Conservation (phyloP, 37 sponge, comb jelly and placozoan genomes). For the Sycon ciliatum region DNA sequence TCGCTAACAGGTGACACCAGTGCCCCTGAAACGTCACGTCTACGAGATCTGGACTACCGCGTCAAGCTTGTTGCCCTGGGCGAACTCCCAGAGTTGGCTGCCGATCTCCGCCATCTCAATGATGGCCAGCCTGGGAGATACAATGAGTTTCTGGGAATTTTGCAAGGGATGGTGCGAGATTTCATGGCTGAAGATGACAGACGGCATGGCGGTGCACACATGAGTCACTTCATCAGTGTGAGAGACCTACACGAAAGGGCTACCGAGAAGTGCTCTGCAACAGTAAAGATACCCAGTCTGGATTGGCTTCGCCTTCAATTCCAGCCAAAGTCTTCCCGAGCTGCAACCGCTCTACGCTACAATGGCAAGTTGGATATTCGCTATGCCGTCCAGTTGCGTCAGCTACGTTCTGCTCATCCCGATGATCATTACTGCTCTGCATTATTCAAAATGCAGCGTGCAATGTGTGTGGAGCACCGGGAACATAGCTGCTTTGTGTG, state of each 20-base stretch:
- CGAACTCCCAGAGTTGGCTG: background rate
- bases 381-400: conserved; percentile 26
- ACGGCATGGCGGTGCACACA: background rate
- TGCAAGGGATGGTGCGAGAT: background rate
- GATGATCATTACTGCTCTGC: conserved; percentile 18
- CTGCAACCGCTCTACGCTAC: background rate
- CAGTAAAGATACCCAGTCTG: background rate
- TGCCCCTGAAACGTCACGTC: background rate
- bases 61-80: background rate
- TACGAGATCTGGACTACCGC: background rate
- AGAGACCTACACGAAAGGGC: background rate
- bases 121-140: background rate
- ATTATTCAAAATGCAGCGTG: background rate
- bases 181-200: background rate
- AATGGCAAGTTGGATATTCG: conserved; percentile 34
- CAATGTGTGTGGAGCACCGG: conserved; percentile 2
- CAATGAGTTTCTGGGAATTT: background rate
- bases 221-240: background rate
- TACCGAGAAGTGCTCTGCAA: background rate
- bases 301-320: background rate
- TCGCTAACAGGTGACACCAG: background rate
- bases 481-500: background rate
- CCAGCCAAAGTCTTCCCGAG: background rate
- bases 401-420: conserved; percentile 15
- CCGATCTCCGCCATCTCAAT: background rate